Conservation (phyloP, 2,888 invertebrate species). For the Morpho achilles region DNA sequence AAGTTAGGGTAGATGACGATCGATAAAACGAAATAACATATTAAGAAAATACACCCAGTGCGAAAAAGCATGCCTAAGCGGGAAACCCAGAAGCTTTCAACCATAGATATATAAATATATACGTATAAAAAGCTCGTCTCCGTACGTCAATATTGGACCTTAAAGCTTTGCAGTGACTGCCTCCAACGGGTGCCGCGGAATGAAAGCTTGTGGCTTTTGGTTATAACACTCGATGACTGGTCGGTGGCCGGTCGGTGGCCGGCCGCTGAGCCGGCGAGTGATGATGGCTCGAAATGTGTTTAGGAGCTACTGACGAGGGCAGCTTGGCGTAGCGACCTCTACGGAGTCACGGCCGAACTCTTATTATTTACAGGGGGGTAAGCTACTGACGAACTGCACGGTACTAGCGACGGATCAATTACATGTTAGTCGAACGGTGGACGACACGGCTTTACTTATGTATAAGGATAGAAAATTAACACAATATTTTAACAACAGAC, state of each 20-base stretch:
- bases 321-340: no score
- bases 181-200: constrained; percentile 31
- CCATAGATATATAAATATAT: constrained; percentile 37
- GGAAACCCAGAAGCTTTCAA: constrained; percentile 74
- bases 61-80: constrained; percentile 51
- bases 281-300: constrained; percentile 21
- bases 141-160: constrained; percentile 73
- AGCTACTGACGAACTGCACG: no score
- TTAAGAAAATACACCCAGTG: constrained; percentile 33
- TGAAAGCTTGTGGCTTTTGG: constrained; percentile 70
- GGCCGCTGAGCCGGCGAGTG: constrained; percentile 26
- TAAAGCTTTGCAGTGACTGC: constrained; percentile 40
- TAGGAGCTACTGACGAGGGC: constrained; percentile 1
- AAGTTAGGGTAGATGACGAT: constrained; percentile 26
- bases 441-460: no score
- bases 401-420: no score
- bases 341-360: no score
- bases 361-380: no score
- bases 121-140: constrained; percentile 34
- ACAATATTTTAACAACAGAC: no score
- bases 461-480: no score
- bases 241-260: not conserved
- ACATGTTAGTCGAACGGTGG: no score
- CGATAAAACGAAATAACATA: constrained; percentile 17
- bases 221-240: constrained; percentile 33